Evolutionary conservation across 2,888 invertebrate species (phyloP), one percentile per base, ranked within the genome.

Genomic region (Euplexia lucipara): DNA sequence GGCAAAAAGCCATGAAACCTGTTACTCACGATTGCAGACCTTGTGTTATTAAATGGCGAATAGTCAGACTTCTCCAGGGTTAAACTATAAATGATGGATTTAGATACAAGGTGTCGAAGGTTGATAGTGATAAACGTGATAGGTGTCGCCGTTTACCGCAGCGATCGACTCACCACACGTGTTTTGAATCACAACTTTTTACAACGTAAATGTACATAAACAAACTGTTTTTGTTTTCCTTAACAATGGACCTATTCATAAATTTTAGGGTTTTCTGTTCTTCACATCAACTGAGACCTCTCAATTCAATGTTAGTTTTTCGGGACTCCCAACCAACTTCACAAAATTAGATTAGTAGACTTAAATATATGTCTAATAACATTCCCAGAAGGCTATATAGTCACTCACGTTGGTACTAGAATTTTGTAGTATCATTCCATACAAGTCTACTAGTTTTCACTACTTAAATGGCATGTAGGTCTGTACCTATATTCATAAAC

Each of bases 401-500:
- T 47, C 75, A 52, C 39, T 59, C 44, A 39, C 37, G 49, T 45
- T 37, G 20, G 37, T 22, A 56, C 41, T 56, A 52, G 56, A 64
- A 76, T 65, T 56, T 60, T 45, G 45, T 75, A 53, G 48, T 54
- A 54, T 71, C 60, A 58, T 66, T 71, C 66, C 60, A 77, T 77
- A 61, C 49, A 62, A 75, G 78, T 60, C 59, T 41, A 44, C 58
- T 64, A 67, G 66, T 71, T 75, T 73, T 77, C 70, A 76, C 76
- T 69, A 68, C 67, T 59, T 70, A 69, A 70, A 67, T 57, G 73
- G 62, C 57, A 65, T 64, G 61, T 68, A 70, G 66, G 52, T 59
- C n/a, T n/a, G n/a, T n/a, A n/a, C n/a, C n/a, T n/a, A 61, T 64
- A 76, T 66, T 78, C 78, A 75, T 76, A 70, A 73, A 75, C 77